Evolutionary conservation across 2,888 invertebrate species (phyloP).

Genomic region (Agrenia bidenticulata): DNA sequence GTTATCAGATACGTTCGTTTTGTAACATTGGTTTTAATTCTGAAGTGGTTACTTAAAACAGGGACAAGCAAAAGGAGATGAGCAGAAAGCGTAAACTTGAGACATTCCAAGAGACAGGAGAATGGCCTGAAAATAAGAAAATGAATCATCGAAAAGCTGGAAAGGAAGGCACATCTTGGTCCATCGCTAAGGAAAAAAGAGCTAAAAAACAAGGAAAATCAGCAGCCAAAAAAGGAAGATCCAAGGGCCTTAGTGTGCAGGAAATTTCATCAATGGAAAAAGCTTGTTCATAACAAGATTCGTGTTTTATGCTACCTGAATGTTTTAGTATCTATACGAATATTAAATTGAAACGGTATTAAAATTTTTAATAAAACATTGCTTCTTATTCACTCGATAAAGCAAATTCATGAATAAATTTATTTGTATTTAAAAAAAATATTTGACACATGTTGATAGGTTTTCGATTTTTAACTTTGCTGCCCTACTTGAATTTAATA

Average conservation of each 20-base stretch:
- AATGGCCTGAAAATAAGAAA: constrained; percentile 69
- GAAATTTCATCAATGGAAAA: constrained; percentile 75
- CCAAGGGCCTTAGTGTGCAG: constrained; percentile 65
- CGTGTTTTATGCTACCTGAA: no score
- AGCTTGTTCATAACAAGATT: constrained; percentile 2
- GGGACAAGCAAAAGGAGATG: constrained; percentile 74
- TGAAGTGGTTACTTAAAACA: no score
- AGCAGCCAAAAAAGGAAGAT: constrained; percentile 60
- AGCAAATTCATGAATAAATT: no score
- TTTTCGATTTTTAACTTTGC: no score
- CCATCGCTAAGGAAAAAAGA: constrained; percentile 53
- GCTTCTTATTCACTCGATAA: no score
- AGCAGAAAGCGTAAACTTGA: constrained; percentile 71
- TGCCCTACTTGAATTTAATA: no score
- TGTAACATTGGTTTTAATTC: constrained; percentile 19
- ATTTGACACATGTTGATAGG: no score
- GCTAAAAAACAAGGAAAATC: constrained; percentile 62
- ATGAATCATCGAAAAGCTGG: constrained; percentile 61
- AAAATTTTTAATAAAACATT: no score
- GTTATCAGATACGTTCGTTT: constrained; percentile 1
- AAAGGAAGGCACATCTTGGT: constrained; percentile 63
- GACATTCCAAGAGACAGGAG: constrained; percentile 71
- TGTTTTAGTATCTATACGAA: no score
- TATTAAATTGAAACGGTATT: no score
- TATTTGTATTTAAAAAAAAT: no score